A percentile compares a stretch with the other conserved stretches of the same genome.
These are phyloP conservation scores for Loxodonta africana DNA, from an alignment of 2,113 vertebrate genomes.

Conservation along the genomic window DNA sequence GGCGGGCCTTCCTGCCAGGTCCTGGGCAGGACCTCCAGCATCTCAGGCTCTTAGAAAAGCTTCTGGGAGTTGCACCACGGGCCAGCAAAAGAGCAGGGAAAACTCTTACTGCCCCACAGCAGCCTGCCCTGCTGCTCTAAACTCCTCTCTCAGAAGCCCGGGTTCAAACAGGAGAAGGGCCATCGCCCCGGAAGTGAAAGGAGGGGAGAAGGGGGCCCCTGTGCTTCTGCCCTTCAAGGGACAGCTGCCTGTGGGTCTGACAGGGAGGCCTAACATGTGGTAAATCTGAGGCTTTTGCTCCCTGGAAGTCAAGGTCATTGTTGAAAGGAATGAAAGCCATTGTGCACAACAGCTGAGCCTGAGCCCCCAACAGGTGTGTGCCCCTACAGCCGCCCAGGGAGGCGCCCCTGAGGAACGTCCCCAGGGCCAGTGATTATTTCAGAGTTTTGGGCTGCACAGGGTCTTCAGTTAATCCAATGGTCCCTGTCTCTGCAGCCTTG, in stretches of 20 bases:
- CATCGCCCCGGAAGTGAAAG: not conserved
- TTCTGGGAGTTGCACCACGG: accelerated
- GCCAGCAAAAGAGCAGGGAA: not conserved
- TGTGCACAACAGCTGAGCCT: not conserved
- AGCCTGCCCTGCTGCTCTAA: not conserved
- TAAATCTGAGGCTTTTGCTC: not conserved
- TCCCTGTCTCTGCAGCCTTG: not conserved
- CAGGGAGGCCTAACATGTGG: accelerated
- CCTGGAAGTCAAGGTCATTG: not conserved
- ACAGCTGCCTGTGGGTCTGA: accelerated
- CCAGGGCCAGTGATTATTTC: not conserved
- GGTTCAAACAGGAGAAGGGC: accelerated
- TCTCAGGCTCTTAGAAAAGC: not conserved
- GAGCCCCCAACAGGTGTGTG: accelerated
- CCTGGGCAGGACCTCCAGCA: too few species aligned
- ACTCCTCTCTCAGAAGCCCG: not conserved
- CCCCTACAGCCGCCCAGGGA: not conserved
- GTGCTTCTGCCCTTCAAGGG: not conserved
- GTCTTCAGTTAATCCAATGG: not conserved
- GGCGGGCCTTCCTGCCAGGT: too few species aligned
- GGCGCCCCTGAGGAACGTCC: too few species aligned
- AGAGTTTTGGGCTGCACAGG: not conserved
- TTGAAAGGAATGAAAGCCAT: not conserved
- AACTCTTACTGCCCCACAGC: not conserved
- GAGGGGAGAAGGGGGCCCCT: accelerated